These are phyloP conservation scores for Periphyllus acericola DNA, from an alignment of 2,888 invertebrate species.

Conservation along the genomic window DNA sequence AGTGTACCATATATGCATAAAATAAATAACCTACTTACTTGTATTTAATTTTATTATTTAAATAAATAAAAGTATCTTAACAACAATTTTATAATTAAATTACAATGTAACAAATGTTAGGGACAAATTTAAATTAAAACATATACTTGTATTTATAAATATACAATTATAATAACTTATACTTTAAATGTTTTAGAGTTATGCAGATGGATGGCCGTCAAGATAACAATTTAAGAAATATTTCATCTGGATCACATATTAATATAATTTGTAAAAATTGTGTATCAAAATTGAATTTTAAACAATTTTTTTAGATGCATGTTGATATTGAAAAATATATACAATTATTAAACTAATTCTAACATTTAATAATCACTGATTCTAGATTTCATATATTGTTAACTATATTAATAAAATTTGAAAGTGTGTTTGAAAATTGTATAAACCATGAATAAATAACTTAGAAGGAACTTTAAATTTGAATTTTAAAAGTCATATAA, in stretches of 20 bases:
- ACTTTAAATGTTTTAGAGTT: conserved; percentile 28
- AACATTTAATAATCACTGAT: background rate
- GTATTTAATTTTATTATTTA: too few species aligned
- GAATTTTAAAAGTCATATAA: too few species aligned
- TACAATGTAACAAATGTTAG: background rate
- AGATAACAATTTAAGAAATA: conserved; percentile 2
- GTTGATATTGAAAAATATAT: too few species aligned
- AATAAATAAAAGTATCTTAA: background rate
- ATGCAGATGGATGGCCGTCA: background rate
- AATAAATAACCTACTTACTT: too few species aligned
- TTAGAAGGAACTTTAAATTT: too few species aligned
- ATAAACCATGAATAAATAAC: too few species aligned
- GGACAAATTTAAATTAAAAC: background rate
- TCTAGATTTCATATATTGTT: background rate
- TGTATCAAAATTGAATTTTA: background rate
- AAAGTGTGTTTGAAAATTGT: too few species aligned
- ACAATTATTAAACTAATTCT: background rate
- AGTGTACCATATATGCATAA: too few species aligned
- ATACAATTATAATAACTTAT: background rate
- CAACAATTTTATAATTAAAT: background rate
- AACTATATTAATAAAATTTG: background rate
- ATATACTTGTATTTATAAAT: background rate
- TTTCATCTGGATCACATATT: conserved; percentile 1
- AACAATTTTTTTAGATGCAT: too few species aligned
- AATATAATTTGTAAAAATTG: background rate